Percentiles rank a stretch among this genome's conserved stretches.
phyloP scores from a whole-genome alignment of 2,888 invertebrate genomes.

The Sceliomorpha sp. region DNA sequence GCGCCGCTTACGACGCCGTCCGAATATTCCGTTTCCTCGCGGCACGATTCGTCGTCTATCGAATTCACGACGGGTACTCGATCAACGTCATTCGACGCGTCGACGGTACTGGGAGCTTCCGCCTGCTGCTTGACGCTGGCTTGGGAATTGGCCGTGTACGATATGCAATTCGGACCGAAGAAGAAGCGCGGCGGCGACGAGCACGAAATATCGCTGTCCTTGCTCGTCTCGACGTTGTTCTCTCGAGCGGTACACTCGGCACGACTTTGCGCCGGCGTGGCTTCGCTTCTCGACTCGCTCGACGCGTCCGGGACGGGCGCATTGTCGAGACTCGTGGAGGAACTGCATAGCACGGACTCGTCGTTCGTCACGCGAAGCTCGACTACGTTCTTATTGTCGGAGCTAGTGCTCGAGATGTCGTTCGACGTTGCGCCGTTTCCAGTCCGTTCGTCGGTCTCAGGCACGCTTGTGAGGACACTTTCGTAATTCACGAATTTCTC shows the following conservation, averaged over 20 bases:
- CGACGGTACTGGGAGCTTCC: slow-evolving; percentile 40
- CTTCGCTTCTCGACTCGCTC: slow-evolving; percentile 10
- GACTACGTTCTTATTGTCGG: not conserved
- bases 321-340: slow-evolving; percentile 7
- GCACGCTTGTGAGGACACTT: slow-evolving; percentile 17
- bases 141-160: slow-evolving; percentile 70
- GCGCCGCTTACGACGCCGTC: not conserved
- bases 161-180: slow-evolving; percentile 78
- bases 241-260: too few species aligned
- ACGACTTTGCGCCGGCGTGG: not conserved
- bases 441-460: slow-evolving; percentile 6
- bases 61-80: slow-evolving; percentile 9
- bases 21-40: not conserved
- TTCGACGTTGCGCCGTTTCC: slow-evolving; percentile 20
- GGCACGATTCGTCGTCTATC: slow-evolving; percentile 4
- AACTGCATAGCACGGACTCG: slow-evolving; percentile 20
- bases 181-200: slow-evolving; percentile 74
- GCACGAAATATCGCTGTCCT: slow-evolving; percentile 18
- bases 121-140: too few species aligned
- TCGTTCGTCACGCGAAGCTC: not conserved
- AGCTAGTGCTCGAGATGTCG: slow-evolving; percentile 38
- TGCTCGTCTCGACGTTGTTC: not conserved
- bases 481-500: slow-evolving; percentile 3
- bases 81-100: not conserved
- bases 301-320: not conserved